Evolutionary conservation across 2,797 vertebrate genomes (phyloP).

Genomic region (Limosa lapponica): DNA sequence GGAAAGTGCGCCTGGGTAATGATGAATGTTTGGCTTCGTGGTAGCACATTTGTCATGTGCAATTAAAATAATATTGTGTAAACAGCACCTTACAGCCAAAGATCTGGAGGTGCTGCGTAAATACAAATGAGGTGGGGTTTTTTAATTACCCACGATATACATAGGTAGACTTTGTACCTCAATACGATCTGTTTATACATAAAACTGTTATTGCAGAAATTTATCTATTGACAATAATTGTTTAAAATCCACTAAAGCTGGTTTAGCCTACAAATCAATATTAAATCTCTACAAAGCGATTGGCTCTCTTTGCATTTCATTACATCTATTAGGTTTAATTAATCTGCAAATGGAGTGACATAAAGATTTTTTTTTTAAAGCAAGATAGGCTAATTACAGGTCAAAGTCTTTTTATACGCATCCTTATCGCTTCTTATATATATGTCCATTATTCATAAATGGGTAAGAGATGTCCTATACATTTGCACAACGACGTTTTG

Average conservation of each 20-base stretch:
- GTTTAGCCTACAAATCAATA: not conserved
- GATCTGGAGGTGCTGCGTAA: not conserved
- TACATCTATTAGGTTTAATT: constrained; percentile 62
- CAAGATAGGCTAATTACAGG: constrained; percentile 28
- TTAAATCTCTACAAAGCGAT: not conserved
- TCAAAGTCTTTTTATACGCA: constrained; percentile 3
- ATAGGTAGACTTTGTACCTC: not conserved
- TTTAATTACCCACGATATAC: not conserved
- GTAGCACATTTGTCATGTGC: constrained; percentile 18
- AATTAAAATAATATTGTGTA: constrained; percentile 35
- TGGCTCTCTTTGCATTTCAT: constrained; percentile 6
- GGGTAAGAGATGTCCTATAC: not conserved
- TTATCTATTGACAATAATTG: not conserved
- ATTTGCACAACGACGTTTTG: not conserved
- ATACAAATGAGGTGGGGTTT: not conserved
- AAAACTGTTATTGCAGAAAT: not conserved
- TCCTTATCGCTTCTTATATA: not conserved
- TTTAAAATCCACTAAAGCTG: not conserved
- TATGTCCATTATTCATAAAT: not conserved
- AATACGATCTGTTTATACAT: not conserved
- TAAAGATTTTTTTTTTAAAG: not conserved
- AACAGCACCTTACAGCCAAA: not conserved
- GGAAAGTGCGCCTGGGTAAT: not conserved
- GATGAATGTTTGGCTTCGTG: constrained; percentile 10
- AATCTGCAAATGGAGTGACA: constrained; percentile 54